Evolutionary conservation across 2,797 vertebrate species (phyloP).

Genomic region (Enteromius afrohamiltoni): DNA sequence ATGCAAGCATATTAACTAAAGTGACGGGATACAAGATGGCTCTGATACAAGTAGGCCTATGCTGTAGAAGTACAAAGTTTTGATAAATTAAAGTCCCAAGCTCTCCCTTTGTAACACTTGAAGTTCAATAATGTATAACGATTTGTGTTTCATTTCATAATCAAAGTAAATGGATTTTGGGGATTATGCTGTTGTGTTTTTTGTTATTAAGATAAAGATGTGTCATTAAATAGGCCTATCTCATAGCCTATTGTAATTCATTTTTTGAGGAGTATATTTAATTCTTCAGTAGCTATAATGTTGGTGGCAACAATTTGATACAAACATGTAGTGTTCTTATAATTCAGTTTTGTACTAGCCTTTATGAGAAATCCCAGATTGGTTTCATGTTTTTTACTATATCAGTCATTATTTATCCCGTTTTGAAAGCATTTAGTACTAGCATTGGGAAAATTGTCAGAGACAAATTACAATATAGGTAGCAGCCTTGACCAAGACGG

Average conservation of each 20-base stretch:
- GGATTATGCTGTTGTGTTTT: not conserved
- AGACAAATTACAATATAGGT: conserved; percentile 1
- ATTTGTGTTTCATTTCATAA: not conserved
- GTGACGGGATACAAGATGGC: not conserved
- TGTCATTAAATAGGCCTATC: not conserved
- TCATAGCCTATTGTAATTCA: not conserved
- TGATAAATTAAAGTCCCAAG: not conserved
- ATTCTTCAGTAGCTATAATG: not conserved
- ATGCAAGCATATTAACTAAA: not conserved
- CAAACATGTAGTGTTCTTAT: not conserved
- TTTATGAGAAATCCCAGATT: not conserved
- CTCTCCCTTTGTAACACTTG: not conserved
- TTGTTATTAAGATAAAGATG: not conserved
- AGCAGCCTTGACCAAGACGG: conserved; percentile 13
- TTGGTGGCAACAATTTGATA: not conserved
- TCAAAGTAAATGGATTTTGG: not conserved
- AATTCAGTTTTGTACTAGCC: conserved; percentile 3
- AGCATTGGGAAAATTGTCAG: not conserved
- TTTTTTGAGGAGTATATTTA: not conserved
- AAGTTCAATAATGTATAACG: not conserved
- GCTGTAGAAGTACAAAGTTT: not conserved
- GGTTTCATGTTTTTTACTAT: not conserved
- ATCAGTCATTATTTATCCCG: not conserved
- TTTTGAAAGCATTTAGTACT: not conserved
- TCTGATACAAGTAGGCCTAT: not conserved